phyloP scores from a whole-genome alignment of 2,113 vertebrate genomes.

The Polypterus senegalus region DNA sequence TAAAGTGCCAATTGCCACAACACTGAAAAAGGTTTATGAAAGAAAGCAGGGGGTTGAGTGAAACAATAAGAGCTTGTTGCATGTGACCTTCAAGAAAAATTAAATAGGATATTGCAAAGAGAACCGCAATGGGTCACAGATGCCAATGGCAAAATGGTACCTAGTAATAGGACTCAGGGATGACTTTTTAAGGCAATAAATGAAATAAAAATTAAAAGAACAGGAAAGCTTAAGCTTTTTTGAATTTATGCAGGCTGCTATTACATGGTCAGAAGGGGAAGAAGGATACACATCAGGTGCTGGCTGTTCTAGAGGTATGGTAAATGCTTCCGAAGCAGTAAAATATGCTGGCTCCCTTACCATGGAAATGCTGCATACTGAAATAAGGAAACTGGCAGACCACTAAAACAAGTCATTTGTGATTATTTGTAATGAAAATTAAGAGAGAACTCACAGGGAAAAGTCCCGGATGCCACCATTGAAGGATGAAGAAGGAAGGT shows the following conservation, averaged over 20 bases:
- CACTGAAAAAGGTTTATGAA: slow-evolving; percentile 1
- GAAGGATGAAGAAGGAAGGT: no score
- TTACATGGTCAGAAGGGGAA: not conserved
- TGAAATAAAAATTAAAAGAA: not conserved
- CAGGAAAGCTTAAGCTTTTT: not conserved
- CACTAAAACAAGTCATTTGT: no score
- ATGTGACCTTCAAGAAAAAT: not conserved
- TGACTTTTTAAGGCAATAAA: not conserved
- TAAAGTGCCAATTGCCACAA: not conserved
- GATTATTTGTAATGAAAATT: no score
- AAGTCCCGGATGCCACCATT: no score
- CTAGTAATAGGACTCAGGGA: not conserved
- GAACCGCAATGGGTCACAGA: not conserved
- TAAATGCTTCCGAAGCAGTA: no score
- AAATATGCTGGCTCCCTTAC: no score
- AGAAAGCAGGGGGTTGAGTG: not conserved
- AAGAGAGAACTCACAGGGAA: no score
- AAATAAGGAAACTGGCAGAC: no score
- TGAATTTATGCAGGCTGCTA: not conserved
- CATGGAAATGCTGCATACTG: no score
- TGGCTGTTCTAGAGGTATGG: no score
- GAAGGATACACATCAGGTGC: not conserved
- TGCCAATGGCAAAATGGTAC: not conserved
- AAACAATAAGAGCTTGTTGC: slow-evolving; percentile 1
- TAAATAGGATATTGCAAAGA: not conserved